Conservation (phyloP, 2,888 invertebrate species). For the Sinotaia quadrata region DNA sequence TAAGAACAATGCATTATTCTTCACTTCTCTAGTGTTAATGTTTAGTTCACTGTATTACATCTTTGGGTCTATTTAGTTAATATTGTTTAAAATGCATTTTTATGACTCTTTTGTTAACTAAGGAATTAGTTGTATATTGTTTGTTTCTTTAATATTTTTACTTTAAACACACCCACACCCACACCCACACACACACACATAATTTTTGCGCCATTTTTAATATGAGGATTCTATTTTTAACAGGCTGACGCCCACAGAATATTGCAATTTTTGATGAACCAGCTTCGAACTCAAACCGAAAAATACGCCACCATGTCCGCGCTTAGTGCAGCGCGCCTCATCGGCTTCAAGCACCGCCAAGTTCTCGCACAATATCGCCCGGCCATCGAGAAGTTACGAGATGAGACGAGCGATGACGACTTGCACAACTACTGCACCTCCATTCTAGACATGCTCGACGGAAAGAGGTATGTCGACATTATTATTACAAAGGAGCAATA, state of each 20-base stretch:
- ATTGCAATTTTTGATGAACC: constrained; percentile 36
- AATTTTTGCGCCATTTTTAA: not conserved
- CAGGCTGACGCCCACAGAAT: constrained; percentile 36
- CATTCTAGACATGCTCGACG: constrained; percentile 57
- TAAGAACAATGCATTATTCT: too few relatives aligned
- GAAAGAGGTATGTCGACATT: constrained; percentile 48
- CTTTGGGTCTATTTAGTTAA: too few relatives aligned
- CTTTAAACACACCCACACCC: too few relatives aligned
- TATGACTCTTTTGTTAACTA: too few relatives aligned
- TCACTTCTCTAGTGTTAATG: too few relatives aligned
- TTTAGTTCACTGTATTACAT: too few relatives aligned
- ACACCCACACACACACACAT: not conserved
- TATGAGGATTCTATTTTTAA: not conserved
- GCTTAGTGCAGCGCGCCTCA: constrained; percentile 37
- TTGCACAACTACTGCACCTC: constrained; percentile 42
- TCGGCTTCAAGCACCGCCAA: constrained; percentile 43
- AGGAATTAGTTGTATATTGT: too few relatives aligned
- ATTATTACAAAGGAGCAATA: not conserved
- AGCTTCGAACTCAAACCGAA: constrained; percentile 31
- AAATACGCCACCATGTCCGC: constrained; percentile 25
- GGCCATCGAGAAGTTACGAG: constrained; percentile 40
- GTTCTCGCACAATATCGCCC: constrained; percentile 45
- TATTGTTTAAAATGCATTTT: too few relatives aligned
- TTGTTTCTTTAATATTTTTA: too few relatives aligned
- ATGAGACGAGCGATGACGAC: constrained; percentile 35